phyloP scores from a whole-genome alignment of 2,797 vertebrate species.

The Sternarchorhynchus goeldii region DNA sequence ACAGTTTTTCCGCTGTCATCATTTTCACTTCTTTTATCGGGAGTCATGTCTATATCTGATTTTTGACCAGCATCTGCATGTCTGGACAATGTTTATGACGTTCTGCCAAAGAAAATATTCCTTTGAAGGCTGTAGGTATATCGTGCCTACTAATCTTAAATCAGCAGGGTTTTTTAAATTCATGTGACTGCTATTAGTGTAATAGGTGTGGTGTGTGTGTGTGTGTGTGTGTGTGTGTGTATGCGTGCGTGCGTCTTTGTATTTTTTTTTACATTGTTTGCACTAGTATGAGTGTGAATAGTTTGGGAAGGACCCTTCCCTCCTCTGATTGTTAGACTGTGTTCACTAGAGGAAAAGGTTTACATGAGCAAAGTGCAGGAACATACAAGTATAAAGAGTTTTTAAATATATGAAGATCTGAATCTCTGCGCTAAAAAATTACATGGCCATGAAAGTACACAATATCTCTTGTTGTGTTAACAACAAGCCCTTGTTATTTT shows the following conservation, averaged over 20 bases:
- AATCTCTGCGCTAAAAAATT: not conserved
- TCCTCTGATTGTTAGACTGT: slow-evolving; percentile 10
- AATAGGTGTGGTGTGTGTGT: not conserved
- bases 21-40: not conserved
- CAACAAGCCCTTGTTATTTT: not conserved
- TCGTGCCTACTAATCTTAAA: not conserved
- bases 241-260: slow-evolving; percentile 1
- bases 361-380: not conserved
- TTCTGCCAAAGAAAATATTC: slow-evolving; percentile 13
- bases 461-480: not conserved
- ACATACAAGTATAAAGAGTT: not conserved
- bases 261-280: slow-evolving; percentile 13
- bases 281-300: slow-evolving; percentile 12
- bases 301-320: slow-evolving; percentile 6
- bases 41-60: not conserved
- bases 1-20: not conserved
- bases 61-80: not conserved
- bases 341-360: not conserved
- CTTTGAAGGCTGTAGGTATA: not conserved
- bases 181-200: not conserved
- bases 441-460: too few species aligned
- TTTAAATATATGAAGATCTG: not conserved
- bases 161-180: not conserved
- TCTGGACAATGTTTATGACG: not conserved
- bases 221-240: slow-evolving; percentile 8